phyloP scores from a whole-genome alignment of 1,140 invertebrate genomes.

The Triops longicaudatus region DNA sequence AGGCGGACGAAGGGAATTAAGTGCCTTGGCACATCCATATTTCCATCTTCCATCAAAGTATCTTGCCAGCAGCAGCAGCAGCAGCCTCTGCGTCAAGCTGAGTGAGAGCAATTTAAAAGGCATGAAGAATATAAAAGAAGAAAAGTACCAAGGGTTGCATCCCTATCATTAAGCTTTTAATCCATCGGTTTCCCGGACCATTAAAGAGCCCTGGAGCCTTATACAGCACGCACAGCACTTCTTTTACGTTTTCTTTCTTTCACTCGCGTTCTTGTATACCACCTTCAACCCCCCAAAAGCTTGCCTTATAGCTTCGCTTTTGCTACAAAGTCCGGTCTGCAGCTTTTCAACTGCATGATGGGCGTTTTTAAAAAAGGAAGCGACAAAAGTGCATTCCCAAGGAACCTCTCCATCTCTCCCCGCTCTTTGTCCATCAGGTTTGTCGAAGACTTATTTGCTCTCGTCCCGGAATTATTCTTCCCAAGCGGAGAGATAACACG shows the following conservation, averaged over 20 bases:
- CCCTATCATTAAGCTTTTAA: slow-evolving; percentile 15
- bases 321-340: not conserved
- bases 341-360: not conserved
- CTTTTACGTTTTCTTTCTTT: not conserved
- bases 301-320: not conserved
- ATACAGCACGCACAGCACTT: not conserved
- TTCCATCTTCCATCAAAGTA: slow-evolving; percentile 12
- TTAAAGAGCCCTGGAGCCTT: slow-evolving; percentile 6
- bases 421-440: not conserved
- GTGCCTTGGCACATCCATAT: slow-evolving; percentile 1
- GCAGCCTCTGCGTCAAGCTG: slow-evolving; percentile 13
- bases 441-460: not conserved
- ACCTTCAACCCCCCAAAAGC: not conserved
- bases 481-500: not conserved
- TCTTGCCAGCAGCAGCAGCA: not conserved
- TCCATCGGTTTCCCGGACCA: slow-evolving; percentile 6
- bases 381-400: not conserved
- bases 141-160: slow-evolving; percentile 9
- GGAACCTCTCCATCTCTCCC: not conserved
- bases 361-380: slow-evolving; percentile 11
- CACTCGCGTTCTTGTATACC: not conserved
- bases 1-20: not conserved
- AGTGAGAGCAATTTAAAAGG: slow-evolving; percentile 15
- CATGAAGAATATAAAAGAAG: not conserved
- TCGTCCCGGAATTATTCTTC: not conserved